A percentile compares a stretch with the other conserved stretches of the same genome.
These are phyloP conservation scores for Neomonachus schauinslandi DNA, from an alignment of 2,113 vertebrate species.

Conservation along the genomic window DNA sequence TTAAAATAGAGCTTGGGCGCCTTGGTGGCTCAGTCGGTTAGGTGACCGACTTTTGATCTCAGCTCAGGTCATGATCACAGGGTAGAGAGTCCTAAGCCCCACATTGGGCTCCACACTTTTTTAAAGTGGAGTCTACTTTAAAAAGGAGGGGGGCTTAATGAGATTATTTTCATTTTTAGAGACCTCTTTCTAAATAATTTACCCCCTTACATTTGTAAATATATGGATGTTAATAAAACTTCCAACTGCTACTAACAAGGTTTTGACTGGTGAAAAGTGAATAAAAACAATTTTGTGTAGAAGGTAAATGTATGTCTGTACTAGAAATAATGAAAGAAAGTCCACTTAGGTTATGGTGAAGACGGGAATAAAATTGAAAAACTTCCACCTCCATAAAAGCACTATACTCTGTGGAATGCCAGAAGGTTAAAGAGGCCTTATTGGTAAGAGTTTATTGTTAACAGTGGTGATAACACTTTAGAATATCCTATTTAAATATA, in stretches of 20 bases:
- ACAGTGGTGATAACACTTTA: background rate
- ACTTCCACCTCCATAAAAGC: background rate
- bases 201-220: slow-evolving; percentile 11
- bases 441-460: slow-evolving; percentile 8
- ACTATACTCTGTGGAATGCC: background rate
- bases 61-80: background rate
- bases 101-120: background rate
- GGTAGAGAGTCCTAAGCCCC: background rate
- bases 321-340: background rate
- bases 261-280: background rate
- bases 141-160: background rate
- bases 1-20: background rate
- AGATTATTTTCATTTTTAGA: slow-evolving; percentile 42
- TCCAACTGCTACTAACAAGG: background rate
- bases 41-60: background rate
- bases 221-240: slow-evolving; percentile 49
- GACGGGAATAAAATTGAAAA: background rate
- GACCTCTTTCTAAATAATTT: slow-evolving; percentile 9
- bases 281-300: background rate
- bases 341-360: background rate
- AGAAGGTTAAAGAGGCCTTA: background rate
- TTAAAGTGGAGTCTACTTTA: background rate
- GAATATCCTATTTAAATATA: slow-evolving; percentile 28
- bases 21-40: background rate
- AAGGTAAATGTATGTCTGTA: background rate